A percentile compares a stretch with the other conserved stretches of the same genome.
phyloP scores from a whole-genome alignment of 1,140 invertebrate species.

The Bombus waltoni region DNA sequence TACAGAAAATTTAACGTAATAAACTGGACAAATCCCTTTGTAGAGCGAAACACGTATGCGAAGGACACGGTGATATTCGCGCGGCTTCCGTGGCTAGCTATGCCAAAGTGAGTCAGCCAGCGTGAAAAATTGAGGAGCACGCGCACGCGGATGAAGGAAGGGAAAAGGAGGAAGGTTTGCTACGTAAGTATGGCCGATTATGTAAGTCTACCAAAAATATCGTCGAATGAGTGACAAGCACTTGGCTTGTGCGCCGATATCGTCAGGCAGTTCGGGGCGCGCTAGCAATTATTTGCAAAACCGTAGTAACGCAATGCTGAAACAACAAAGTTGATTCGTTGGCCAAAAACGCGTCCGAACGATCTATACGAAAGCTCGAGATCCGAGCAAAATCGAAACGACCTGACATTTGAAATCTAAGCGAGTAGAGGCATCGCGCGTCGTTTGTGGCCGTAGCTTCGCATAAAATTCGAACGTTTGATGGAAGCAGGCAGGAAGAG shows the following conservation, averaged over 20 bases:
- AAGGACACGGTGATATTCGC: neutral
- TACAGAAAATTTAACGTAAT: neutral
- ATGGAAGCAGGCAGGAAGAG: neutral
- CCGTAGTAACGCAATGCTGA: neutral
- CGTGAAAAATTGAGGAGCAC: constrained; percentile 59
- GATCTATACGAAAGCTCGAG: neutral
- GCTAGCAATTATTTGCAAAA: constrained; percentile 50
- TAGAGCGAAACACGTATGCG: neutral
- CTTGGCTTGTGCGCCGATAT: constrained; percentile 69
- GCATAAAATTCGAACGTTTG: constrained; percentile 14
- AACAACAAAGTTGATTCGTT: constrained; percentile 26
- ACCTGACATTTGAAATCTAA: neutral
- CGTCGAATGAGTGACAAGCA: constrained; percentile 77
- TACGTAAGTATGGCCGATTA: constrained; percentile 64
- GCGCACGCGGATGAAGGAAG: constrained; percentile 3
- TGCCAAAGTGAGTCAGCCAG: constrained; percentile 53
- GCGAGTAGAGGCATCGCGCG: no score
- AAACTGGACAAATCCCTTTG: constrained; percentile 10
- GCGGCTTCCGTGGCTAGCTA: constrained; percentile 18
- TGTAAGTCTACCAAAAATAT: constrained; percentile 77
- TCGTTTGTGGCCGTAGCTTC: neutral
- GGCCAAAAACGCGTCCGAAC: constrained; percentile 39
- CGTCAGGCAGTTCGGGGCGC: constrained; percentile 70
- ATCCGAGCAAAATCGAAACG: constrained; percentile 7
- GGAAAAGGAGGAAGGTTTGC: constrained; percentile 41